A percentile compares a stretch with the other conserved stretches of the same genome.
These are phyloP conservation scores for Chloromyia formosa DNA, from an alignment of 2,888 invertebrate genomes.

Conservation along the genomic window DNA sequence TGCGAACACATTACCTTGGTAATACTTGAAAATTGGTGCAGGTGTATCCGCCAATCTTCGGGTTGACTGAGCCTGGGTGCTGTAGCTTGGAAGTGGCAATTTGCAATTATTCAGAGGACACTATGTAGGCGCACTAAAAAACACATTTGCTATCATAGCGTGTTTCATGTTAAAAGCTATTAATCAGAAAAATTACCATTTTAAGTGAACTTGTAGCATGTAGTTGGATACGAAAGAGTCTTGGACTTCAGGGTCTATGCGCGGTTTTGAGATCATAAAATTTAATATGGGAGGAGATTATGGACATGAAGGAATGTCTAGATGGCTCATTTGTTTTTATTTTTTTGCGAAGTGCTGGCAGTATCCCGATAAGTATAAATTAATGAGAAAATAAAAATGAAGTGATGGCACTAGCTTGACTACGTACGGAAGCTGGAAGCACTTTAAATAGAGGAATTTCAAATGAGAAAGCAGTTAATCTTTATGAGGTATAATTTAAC, in stretches of 20 bases:
- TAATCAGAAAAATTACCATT: conserved; percentile 29
- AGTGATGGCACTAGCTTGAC: not conserved
- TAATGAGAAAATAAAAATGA: not conserved
- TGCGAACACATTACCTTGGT: not conserved
- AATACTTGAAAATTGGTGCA: not conserved
- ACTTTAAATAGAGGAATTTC: not conserved
- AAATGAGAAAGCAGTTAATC: not conserved
- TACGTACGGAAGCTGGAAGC: not conserved
- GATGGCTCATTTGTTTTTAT: not conserved
- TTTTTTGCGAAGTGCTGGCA: not conserved
- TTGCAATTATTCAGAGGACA: conserved; percentile 7
- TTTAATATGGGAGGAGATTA: conserved; percentile 31
- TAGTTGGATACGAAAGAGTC: too few species aligned
- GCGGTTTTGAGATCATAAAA: not conserved
- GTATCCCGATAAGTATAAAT: not conserved
- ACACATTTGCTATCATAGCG: conserved; percentile 7
- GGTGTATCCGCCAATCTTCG: not conserved
- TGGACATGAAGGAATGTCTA: conserved; percentile 2
- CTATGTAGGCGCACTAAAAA: not conserved
- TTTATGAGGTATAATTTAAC: not conserved
- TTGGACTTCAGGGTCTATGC: not conserved
- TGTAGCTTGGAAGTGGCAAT: not conserved
- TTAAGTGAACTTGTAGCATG: not conserved
- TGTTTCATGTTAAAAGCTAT: conserved; percentile 33
- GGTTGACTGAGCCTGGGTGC: not conserved